Base-by-base conservation (phyloP, 2,888 invertebrate species). In the Malachius bipustulatus region DNA sequence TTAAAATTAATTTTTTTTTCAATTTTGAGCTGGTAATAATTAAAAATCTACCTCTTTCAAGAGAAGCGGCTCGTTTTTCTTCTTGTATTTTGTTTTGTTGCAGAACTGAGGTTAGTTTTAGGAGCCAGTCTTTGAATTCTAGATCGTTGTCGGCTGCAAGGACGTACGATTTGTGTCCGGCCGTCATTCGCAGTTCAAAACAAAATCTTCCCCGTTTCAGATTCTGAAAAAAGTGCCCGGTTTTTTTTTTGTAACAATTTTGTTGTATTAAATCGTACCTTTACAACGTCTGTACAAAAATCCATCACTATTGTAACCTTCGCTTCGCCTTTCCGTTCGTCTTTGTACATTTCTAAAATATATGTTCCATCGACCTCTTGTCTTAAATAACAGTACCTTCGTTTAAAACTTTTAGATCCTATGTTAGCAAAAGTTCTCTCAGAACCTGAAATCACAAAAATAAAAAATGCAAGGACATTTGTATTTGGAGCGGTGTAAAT, bases 261-360 rank as follows among this genome's bases (percentile, higher is more conserved):
- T n/a, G n/a, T n/a, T n/a, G n/a, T n/a, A n/a, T n/a, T n/a, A 16
- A 14, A 32, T 58, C 63, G 59, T 63, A 82, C 83, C 69, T 80
- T 78, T 38, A 83, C 75, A 50, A 91, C 87, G 59, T 89, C 88
- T 2, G 82, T 82, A 56, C 90, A 91, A 65, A 89, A 87, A 60
- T 93, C 91, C 80, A 93, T 82, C 45, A 88, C 89, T 57, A 93
- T 84, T 19, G 89, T 83, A 46, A 87, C 79, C 65, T 91, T 91
- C 1, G 87, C 82, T 52, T 93, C 91, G 14, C 77, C 77, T 63
- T 87, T 89, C 57, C 83, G 82, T 42, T 91, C 90, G 63, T 93
- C 93, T 65, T 93, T 93, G 60, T 87, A 87, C 48, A 93, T 73
- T 64, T 91, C 90, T 34, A 93, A 69, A 52, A 88, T 83, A 53